A percentile compares a stretch with the other conserved stretches of the same genome.
These are phyloP conservation scores for Papilio machaon DNA, from an alignment of 1,140 invertebrate genomes.

Conservation along the genomic window DNA sequence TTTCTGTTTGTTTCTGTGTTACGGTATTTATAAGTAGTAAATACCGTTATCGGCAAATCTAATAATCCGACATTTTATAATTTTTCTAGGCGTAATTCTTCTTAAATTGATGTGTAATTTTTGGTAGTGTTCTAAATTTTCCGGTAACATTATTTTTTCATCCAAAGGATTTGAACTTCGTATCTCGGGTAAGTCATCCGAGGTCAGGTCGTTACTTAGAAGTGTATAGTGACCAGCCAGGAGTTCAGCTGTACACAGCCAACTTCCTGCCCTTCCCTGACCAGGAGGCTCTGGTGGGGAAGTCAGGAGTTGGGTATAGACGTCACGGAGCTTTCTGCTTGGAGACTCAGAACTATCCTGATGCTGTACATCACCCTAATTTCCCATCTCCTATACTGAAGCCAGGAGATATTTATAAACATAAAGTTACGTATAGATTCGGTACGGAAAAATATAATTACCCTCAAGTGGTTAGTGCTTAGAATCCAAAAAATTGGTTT, in stretches of 20 bases:
- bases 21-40: too few relatives aligned
- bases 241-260: conserved; percentile 94
- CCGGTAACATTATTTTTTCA: neutral
- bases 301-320: conserved; percentile 86
- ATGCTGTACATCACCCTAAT: conserved; percentile 92
- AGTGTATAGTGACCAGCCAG: conserved; percentile 92
- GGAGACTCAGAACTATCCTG: conserved; percentile 96
- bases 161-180: conserved; percentile 60
- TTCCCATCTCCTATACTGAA: conserved; percentile 89
- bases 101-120: too few relatives aligned
- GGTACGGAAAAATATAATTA: conserved; percentile 54
- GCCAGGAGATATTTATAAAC: conserved; percentile 88
- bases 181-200: conserved; percentile 85
- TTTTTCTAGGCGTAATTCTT: too few relatives aligned
- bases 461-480: conserved; percentile 51
- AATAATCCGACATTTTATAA: too few relatives aligned
- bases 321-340: conserved; percentile 93
- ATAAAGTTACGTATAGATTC: conserved; percentile 83
- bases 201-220: conserved; percentile 88
- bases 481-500: conserved; percentile 1
- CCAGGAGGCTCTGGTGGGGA: conserved; percentile 84
- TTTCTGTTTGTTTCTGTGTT: too few relatives aligned
- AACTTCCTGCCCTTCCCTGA: conserved; percentile 87
- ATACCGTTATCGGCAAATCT: too few relatives aligned
- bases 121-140: too few relatives aligned